Evolutionary conservation across 2,888 invertebrate species (phyloP).

Genomic region (Thymelicus lineola): DNA sequence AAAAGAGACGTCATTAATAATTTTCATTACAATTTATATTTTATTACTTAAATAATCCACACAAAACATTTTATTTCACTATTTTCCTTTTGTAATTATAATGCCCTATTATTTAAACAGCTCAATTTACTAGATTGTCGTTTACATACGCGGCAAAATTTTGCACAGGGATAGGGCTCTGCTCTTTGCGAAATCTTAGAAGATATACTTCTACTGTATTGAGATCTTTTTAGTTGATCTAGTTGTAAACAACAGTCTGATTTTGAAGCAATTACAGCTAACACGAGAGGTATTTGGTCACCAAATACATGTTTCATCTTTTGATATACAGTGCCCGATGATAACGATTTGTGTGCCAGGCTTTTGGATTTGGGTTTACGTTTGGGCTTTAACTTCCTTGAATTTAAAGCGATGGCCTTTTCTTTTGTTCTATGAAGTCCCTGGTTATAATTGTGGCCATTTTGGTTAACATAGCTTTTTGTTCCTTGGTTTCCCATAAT

Average conservation of each 20-base stretch:
- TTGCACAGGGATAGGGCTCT: slow-evolving; percentile 51
- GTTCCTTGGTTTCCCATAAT: slow-evolving; percentile 25
- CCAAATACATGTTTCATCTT: slow-evolving; percentile 44
- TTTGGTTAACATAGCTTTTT: not conserved
- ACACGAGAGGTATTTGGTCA: slow-evolving; percentile 48
- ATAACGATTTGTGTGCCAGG: slow-evolving; percentile 41
- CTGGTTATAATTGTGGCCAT: not conserved
- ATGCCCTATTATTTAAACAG: not conserved
- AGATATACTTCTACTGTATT: slow-evolving; percentile 40
- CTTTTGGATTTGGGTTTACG: slow-evolving; percentile 41
- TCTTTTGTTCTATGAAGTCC: not conserved
- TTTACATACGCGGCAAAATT: slow-evolving; percentile 53
- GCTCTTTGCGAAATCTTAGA: slow-evolving; percentile 44
- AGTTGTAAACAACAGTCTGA: slow-evolving; percentile 40
- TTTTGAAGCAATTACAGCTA: slow-evolving; percentile 49
- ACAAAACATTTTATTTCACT: not conserved
- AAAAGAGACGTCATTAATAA: not conserved
- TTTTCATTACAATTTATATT: not conserved
- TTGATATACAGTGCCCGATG: slow-evolving; percentile 42
- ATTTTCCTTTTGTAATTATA: not conserved
- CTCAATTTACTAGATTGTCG: slow-evolving; percentile 32
- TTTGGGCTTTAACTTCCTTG: slow-evolving; percentile 5
- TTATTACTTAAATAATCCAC: not conserved
- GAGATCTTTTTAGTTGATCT: slow-evolving; percentile 45
- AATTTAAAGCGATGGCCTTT: not conserved